phyloP scores from a whole-genome alignment of 2,113 vertebrate genomes.

The Strix uralensis region DNA sequence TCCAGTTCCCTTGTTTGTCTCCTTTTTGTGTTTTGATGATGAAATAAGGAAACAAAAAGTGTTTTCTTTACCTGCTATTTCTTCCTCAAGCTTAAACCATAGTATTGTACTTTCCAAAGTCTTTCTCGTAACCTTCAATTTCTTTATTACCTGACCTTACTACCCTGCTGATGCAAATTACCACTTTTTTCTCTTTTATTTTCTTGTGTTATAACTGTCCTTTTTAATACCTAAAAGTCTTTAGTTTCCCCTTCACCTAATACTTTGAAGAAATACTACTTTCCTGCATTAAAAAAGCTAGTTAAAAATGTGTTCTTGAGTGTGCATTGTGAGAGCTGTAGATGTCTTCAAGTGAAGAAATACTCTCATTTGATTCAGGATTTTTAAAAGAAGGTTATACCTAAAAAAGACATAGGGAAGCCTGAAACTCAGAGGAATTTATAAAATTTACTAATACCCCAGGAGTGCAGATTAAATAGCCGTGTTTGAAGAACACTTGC shows the following conservation, averaged over 20 bases:
- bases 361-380: not conserved
- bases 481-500: not conserved
- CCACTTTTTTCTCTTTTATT: not conserved
- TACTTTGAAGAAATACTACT: not conserved
- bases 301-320: not conserved
- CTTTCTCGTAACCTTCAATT: not conserved
- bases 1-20: not conserved
- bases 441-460: not conserved
- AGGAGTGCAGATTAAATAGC: not conserved
- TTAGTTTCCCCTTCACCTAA: not conserved
- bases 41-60: not conserved
- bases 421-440: not conserved
- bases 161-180: not conserved
- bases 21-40: not conserved
- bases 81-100: not conserved
- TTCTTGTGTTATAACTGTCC: not conserved
- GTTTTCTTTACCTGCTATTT: not conserved
- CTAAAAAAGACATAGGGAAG: not conserved
- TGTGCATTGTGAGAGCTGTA: not conserved
- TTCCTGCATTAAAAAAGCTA: not conserved
- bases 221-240: not conserved
- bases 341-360: not conserved
- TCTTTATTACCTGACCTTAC: not conserved
- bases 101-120: not conserved
- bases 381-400: not conserved